Base-by-base conservation (phyloP, 2,797 vertebrate species). In the Atherinosoma microstoma region DNA sequence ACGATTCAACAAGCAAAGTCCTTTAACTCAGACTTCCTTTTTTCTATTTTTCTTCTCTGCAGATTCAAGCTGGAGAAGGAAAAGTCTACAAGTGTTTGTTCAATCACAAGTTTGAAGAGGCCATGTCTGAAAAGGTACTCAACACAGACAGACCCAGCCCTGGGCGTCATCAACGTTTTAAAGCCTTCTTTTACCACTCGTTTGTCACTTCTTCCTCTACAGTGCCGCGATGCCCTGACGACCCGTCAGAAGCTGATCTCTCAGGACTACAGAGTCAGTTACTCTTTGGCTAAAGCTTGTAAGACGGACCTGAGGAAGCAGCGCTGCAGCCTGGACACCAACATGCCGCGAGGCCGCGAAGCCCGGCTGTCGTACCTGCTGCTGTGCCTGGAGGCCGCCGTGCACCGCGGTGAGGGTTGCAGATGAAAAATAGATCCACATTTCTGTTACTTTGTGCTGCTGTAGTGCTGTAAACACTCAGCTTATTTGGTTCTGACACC, bases 51-150 rank as follows among this genome's bases (percentile, higher is more conserved):
- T 61, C 13, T 22, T 58, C 85, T 81, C 80, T 86, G 56, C 86
- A 99, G 97, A 96, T 94, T 65, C 96, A 96, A 74, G 97, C 96
- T 68, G 97, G 97, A 73, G 97, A 98, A 91, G 97, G 97, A 20
- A 91, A 96, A 84, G 97, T 99, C 29, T 99, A 99, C 93, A 99
- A 99, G 87, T 99, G 97, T 93, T 95, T 99, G 71, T 99, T 99
- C 88, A 98, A 98, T 83, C 97, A 99, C 92, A 99, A 99, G 90
- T 99, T 98, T 94, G 97, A 98, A 89, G 97, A 99, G 72, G 95
- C 96, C 47, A 99, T 99, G 97, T 97, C 96, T 84, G 96, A 96
- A 70, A 96, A 97, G 94, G 97, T 97, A 82, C 0, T 49, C 61
- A 1, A 11, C 0, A 1, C 57, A 30, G 8, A 29, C 10, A 1